Evolutionary conservation across 2,888 invertebrate genomes (phyloP), one percentile per base, ranked within the genome.

Genomic region (Eristalis tenax): DNA sequence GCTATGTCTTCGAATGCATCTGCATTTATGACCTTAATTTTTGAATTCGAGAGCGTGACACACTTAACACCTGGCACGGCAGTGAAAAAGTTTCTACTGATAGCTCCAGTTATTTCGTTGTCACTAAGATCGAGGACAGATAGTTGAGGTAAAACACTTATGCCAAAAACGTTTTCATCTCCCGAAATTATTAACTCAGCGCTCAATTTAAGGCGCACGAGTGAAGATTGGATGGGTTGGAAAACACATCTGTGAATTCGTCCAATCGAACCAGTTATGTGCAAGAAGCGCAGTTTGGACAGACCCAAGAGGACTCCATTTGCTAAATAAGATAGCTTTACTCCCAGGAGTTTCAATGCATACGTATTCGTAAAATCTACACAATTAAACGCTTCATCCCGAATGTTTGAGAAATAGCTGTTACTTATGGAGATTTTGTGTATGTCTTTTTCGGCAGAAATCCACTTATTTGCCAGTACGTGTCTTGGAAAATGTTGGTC

Each of bases 171-270:
- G 40, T 88, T 90, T 0, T 84, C 75, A 10, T 89, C 75, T 22
- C 90, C 89, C 0, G 80, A 43, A 2, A 91, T 88, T 0, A 11
- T 15, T 0, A 91, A 71, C 15, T 89, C 89, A 1, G 88, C 88
- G 79, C 90, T 90, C 1, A 92, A 59, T n/a, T 82, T 87, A 3
- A 92, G 76, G 18, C 89, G 89, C 0, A 82, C 82, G 2, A 92
- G 83, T 0, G 91, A 91, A 1, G 89, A 75, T 75, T 92, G 91
- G 0, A 92, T 90, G 0, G 92, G 91, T 61, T 92, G 92, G 59
- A 92, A 89, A 38, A 92, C 90, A 2, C 90, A 89, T 23, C 90
- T 70, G 61, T 89, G 89, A 2, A 91, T 77, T 0, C 68, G 57
- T 0, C 79, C 70, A 6, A 92, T 57, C 2, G 70, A 80, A 0